phyloP scores from a whole-genome alignment of 2,888 invertebrate genomes.

The Tetranychus piercei region DNA sequence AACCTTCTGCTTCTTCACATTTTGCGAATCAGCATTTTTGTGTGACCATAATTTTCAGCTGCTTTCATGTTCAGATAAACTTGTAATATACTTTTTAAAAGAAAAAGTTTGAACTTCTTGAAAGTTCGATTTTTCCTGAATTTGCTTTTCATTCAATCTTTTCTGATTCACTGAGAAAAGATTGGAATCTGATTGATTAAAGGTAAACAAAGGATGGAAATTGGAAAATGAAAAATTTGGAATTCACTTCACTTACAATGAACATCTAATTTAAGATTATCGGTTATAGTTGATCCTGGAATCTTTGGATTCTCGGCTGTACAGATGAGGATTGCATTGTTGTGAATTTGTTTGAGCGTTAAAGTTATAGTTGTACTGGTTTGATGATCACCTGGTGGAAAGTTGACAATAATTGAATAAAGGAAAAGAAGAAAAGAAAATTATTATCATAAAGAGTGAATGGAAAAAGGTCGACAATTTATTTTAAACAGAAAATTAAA shows the following conservation, averaged over 20 bases:
- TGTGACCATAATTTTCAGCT: no score
- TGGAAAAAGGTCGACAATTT: neutral
- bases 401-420: neutral
- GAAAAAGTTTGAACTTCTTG: no score
- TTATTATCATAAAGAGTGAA: neutral
- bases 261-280: slow-evolving; percentile 19
- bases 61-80: no score
- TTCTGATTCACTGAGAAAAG: no score
- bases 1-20: no score
- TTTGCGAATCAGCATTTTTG: no score
- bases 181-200: neutral
- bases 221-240: neutral
- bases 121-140: no score
- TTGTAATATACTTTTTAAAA: no score
- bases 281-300: slow-evolving; percentile 13
- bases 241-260: slow-evolving; percentile 15
- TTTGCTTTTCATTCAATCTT: no score
- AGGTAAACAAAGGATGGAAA: neutral
- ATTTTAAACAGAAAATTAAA: no score
- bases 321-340: slow-evolving; percentile 17
- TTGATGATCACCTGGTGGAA: slow-evolving; percentile 20
- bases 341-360: slow-evolving; percentile 18
- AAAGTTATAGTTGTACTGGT: slow-evolving; percentile 20
- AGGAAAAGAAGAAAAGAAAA: neutral
- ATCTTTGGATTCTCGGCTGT: slow-evolving; percentile 22